Evolutionary conservation across 2,113 vertebrate species (phyloP).

Genomic region (Oryctolagus cuniculus): DNA sequence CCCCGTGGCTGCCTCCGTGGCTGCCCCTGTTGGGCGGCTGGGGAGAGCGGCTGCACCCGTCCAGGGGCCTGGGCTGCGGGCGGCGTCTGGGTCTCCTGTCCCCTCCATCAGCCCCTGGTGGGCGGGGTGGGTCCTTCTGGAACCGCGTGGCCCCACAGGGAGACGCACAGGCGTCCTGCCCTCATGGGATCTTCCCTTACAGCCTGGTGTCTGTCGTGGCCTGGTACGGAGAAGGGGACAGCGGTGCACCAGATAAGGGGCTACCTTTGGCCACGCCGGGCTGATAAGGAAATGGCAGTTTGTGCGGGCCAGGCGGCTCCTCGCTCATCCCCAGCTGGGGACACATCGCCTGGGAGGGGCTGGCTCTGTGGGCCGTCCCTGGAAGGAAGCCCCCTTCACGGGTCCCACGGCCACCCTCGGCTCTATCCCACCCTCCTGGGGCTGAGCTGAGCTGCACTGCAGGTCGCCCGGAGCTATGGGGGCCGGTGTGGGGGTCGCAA

Average conservation of each 20-base stretch:
- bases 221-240: background rate
- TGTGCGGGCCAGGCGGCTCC: background rate
- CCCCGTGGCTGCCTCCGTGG: background rate
- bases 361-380: too few species aligned
- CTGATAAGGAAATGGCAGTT: background rate
- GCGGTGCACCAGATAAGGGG: background rate
- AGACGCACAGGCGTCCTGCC: too few species aligned
- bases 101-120: background rate
- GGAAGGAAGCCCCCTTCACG: background rate
- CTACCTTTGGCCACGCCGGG: conserved; percentile 40
- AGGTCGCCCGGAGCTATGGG: too few species aligned
- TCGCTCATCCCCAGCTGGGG: background rate
- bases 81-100: fast-evolving
- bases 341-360: background rate
- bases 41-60: fast-evolving
- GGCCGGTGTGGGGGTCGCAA: too few species aligned
- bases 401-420: background rate
- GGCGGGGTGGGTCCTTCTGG: background rate
- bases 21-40: background rate
- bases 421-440: background rate
- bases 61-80: fast-evolving
- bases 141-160: fast-evolving
- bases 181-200: background rate
- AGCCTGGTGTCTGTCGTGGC: background rate
- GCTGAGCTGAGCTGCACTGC: too few species aligned